These are phyloP conservation scores for Lasiommata megera DNA, from an alignment of 2,888 invertebrate genomes.

Conservation along the genomic window DNA sequence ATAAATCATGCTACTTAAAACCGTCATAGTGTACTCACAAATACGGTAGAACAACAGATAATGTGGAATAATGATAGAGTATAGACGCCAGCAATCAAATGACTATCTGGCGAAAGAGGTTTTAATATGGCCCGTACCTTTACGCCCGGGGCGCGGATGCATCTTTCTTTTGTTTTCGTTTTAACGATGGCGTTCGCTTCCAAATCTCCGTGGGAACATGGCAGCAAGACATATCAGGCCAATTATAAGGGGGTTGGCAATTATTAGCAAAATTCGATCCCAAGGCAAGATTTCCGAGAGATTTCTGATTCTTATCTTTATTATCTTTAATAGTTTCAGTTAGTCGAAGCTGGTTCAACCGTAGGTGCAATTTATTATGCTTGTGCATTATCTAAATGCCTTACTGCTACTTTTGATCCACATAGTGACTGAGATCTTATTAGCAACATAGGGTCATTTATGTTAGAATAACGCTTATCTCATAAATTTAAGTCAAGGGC, in stretches of 20 bases:
- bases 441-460: no score
- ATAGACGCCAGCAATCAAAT: conserved; percentile 61
- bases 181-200: conserved; percentile 56
- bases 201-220: conserved; percentile 66
- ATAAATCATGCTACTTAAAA: conserved; percentile 69
- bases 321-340: background rate
- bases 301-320: conserved; percentile 21
- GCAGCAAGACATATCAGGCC: conserved; percentile 42
- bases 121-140: conserved; percentile 52
- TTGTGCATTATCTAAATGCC: no score
- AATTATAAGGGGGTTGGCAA: conserved; percentile 57
- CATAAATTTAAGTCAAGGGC: conserved; percentile 37
- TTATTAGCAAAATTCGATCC: conserved; percentile 55
- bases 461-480: no score
- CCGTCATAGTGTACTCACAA: conserved; percentile 64
- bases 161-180: conserved; percentile 31
- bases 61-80: conserved; percentile 67
- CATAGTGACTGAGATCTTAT: no score
- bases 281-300: conserved; percentile 29
- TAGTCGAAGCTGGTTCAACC: no score
- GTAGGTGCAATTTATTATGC: no score
- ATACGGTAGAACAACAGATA: conserved; percentile 56
- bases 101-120: conserved; percentile 66
- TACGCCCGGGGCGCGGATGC: conserved; percentile 70
- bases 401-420: no score